Base-by-base conservation (phyloP, 2,888 invertebrate genomes). In the Caenorhabditis virilis region DNA sequence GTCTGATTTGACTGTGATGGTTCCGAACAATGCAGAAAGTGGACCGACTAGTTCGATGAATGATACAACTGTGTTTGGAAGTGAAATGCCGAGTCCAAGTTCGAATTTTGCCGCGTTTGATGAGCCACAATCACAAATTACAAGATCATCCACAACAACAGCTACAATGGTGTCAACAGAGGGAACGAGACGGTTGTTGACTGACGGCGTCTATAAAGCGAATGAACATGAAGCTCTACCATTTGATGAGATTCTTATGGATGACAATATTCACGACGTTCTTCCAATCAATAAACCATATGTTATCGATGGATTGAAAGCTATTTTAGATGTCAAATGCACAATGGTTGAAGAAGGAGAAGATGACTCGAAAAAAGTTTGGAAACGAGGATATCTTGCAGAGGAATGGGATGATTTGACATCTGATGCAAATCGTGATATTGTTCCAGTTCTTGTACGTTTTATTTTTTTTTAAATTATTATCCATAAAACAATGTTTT, bases 401-500 rank as follows among this genome's bases (percentile, higher is more conserved):
- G 62, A 63, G 22, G 62, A 63, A 33, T 63, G 62, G 62, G 27
- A 57, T n/a, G 53, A 57, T 22, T 50, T 52, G 4, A 0, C 30
- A 15, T 4, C n/a, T 4, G 45, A 45, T 45, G 15, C 48, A 52
- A 53, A 26, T 7, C 16, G 16, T 0, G 56, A 47, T 5, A 56
- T 36, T 23, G 38, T 38, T 20, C 7, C 3, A 4, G 15, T 45
- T n/a, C 5, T 45, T 20, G 45, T 45, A 5, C 16, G 45, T 7
- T 9, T 16, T 45, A 9, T 30, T 2, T 22, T 15, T 23, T 9
- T 23, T 15, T 13, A 6, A 20, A 20, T 6, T 4, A 41, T 6
- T 41, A 6, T 41, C 7, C 5, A 20, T 20, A 23, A 22, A 41
- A 41, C 5, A 25, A 15, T 9, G 9, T 22, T n/a, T 6, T 33